Percentiles rank a stretch among this genome's conserved stretches.
Conservation (phyloP, 2,113 vertebrate genomes). For the Empidonax traillii region DNA sequence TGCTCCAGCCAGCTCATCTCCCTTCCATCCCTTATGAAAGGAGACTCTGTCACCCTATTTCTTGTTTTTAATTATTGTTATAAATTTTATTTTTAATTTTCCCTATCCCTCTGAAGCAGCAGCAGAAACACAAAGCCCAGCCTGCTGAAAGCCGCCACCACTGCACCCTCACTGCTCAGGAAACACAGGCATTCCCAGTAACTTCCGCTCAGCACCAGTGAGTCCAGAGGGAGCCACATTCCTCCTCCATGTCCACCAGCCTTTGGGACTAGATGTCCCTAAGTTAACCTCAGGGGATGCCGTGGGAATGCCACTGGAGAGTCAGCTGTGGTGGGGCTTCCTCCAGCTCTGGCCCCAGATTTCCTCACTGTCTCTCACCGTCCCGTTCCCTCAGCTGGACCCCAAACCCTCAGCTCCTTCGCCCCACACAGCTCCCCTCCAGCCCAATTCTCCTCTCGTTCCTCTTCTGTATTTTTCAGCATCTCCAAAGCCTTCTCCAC, state of each 20-base stretch:
- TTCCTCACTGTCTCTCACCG: rapidly evolving
- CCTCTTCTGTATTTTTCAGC: neutral
- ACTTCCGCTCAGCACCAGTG: neutral
- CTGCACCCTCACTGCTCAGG: neutral
- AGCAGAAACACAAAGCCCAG: neutral
- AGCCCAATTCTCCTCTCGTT: neutral
- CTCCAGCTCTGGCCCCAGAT: neutral
- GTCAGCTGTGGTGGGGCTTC: neutral
- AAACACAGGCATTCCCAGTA: neutral
- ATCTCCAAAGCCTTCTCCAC: neutral
- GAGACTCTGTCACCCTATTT: neutral
- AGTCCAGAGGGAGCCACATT: neutral
- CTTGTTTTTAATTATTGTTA: neutral
- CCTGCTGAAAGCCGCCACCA: neutral
- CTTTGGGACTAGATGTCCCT: neutral
- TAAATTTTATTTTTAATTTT: neutral
- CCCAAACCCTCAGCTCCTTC: neutral
- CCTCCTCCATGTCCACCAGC: neutral
- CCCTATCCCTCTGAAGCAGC: neutral
- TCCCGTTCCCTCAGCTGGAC: neutral
- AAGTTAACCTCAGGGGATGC: neutral
- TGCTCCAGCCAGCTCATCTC: neutral
- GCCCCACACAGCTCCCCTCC: rapidly evolving
- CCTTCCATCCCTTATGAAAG: neutral
- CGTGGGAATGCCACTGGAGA: rapidly evolving